Evolutionary conservation across 2,113 vertebrate species (phyloP).

Genomic region (Trinectes maculatus): DNA sequence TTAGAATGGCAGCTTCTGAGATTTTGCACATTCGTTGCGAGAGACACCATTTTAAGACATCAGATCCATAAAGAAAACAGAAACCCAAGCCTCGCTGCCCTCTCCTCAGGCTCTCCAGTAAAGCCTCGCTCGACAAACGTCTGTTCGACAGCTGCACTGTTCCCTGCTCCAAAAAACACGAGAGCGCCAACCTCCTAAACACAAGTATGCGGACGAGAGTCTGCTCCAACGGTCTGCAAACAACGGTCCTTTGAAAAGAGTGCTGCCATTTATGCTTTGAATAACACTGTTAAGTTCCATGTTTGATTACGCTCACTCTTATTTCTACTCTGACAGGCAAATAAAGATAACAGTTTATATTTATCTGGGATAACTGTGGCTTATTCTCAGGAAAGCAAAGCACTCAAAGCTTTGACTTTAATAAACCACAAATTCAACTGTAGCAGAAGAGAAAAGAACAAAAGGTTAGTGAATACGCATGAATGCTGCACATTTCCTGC

Average conservation of each 20-base stretch:
- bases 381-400: constrained; percentile 17
- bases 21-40: constrained; percentile 32
- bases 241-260: constrained; percentile 45
- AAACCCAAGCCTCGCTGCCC: constrained; percentile 64
- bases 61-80: constrained; percentile 75
- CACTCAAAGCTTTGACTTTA: constrained; percentile 4
- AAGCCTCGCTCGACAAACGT: constrained; percentile 58
- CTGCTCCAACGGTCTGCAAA: constrained; percentile 62
- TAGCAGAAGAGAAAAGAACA: constrained; percentile 9
- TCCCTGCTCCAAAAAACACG: constrained; percentile 54
- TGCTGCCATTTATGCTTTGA: constrained; percentile 36
- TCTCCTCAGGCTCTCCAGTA: constrained; percentile 55
- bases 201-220: constrained; percentile 67
- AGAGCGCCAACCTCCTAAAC: constrained; percentile 62
- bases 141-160: constrained; percentile 74
- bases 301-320: constrained; percentile 23
- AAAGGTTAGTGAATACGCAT: constrained; percentile 14
- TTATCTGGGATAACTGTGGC: constrained; percentile 24
- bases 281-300: constrained; percentile 4
- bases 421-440: constrained; percentile 11
- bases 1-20: constrained; percentile 31
- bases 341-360: constrained; percentile 2
- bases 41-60: constrained; percentile 67
- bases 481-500: constrained; percentile 1
- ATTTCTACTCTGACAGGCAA: constrained; percentile 24